phyloP scores from a whole-genome alignment of 2,888 invertebrate species.

The Sympetrum striolatum region DNA sequence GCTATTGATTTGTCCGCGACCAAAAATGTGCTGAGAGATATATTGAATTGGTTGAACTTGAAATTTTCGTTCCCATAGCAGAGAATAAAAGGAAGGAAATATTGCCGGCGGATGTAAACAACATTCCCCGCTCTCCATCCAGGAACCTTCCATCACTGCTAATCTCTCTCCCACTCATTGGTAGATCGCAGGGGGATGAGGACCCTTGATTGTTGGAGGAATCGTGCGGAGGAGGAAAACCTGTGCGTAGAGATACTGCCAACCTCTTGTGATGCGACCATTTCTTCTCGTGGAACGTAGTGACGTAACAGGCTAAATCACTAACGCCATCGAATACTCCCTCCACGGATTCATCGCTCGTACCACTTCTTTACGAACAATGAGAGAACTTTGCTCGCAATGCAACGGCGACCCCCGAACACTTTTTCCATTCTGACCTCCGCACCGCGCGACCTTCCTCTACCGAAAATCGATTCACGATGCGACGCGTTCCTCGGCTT shows the following conservation, averaged over 20 bases:
- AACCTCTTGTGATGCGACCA: conserved; percentile 29
- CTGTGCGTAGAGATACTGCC: conserved; percentile 24
- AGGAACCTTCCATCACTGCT: conserved; percentile 55
- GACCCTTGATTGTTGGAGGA: not conserved
- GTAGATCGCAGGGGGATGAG: not conserved
- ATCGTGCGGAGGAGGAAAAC: not conserved
- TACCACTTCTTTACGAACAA: not conserved
- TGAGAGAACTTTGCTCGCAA: not conserved
- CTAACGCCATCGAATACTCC: not conserved
- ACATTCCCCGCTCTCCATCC: conserved; percentile 54
- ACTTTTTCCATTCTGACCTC: not conserved
- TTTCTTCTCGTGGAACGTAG: not conserved
- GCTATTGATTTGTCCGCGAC: too few relatives aligned
- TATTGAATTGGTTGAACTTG: too few relatives aligned
- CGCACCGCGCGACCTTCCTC: not conserved
- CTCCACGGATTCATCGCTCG: not conserved
- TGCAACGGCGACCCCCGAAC: not conserved
- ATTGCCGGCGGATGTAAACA: conserved; percentile 30
- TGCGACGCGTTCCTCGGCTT: not conserved
- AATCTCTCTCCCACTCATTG: conserved; percentile 50
- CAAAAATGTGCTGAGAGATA: too few relatives aligned
- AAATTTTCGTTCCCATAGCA: not conserved
- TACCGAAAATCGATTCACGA: not conserved
- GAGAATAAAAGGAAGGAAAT: not conserved
- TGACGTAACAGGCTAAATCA: conserved; percentile 31